Percentiles rank a stretch among this genome's conserved stretches.
These are phyloP conservation scores for Nasonia vitripennis DNA, from an alignment of 1,140 invertebrate genomes.

Conservation along the genomic window DNA sequence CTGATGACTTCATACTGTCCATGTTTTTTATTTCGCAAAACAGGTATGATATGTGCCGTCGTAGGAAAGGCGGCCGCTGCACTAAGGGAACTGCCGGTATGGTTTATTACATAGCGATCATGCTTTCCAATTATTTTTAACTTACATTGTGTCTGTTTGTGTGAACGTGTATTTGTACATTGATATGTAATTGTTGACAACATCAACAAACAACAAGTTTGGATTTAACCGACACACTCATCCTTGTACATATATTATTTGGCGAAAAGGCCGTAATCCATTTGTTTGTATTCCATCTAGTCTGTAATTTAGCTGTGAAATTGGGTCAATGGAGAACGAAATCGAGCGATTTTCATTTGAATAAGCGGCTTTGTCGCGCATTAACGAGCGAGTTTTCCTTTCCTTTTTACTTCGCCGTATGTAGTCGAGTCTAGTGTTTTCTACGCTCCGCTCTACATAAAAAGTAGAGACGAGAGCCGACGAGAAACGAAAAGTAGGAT, in stretches of 20 bases:
- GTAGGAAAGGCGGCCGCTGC: constrained; percentile 94
- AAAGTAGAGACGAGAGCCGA: constrained; percentile 20
- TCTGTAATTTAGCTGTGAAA: constrained; percentile 28
- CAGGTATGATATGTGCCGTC: constrained; percentile 97
- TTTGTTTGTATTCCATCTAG: constrained; percentile 3
- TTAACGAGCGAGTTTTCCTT: constrained; percentile 3
- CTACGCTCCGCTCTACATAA: not conserved
- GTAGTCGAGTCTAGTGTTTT: not conserved
- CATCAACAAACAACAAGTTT: not conserved
- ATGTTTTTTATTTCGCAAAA: constrained; percentile 74
- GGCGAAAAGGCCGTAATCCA: constrained; percentile 12
- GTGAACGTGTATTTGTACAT: not conserved
- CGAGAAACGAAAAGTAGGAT: constrained; percentile 26
- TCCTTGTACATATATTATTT: constrained; percentile 42
- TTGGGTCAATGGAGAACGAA: constrained; percentile 33
- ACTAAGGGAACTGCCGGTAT: constrained; percentile 97
- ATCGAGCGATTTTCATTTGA: constrained; percentile 51
- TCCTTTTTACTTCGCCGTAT: not conserved
- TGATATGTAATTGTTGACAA: not conserved
- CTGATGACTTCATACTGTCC: constrained; percentile 70
- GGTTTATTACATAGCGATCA: constrained; percentile 74
- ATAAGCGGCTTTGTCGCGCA: not conserved
- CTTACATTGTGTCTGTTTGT: constrained; percentile 10
- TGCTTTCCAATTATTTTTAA: constrained; percentile 62
- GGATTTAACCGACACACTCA: constrained; percentile 14